A percentile compares a stretch with the other conserved stretches of the same genome.
Evolutionary conservation across 2,888 invertebrate genomes (phyloP).

Genomic region (Brenthis daphne): DNA sequence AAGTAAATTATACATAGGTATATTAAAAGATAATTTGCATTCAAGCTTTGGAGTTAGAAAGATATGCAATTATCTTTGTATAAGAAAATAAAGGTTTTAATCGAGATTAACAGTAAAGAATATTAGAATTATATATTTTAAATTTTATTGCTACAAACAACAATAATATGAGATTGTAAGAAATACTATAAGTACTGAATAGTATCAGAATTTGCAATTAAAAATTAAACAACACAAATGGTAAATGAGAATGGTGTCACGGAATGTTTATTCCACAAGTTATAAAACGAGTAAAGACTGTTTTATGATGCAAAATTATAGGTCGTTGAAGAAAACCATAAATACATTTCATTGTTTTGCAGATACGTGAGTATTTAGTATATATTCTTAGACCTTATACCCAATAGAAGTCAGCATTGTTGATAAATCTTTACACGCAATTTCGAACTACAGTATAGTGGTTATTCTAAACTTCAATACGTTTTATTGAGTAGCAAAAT

Average conservation of each 20-base stretch:
- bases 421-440: no score
- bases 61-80: no score
- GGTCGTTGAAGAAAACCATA: conserved; percentile 11
- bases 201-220: conserved; percentile 2
- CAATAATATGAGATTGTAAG: conserved; percentile 1
- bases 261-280: conserved; percentile 5
- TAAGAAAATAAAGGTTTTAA: not conserved
- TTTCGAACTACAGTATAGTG: no score
- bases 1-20: not conserved
- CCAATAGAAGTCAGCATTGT: no score
- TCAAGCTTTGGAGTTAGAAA: not conserved
- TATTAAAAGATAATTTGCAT: not conserved
- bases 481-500: not conserved
- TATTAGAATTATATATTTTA: not conserved
- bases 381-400: not conserved
- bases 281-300: conserved; percentile 14
- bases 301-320: conserved; percentile 9
- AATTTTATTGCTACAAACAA: not conserved
- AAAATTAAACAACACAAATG: conserved; percentile 15
- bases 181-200: not conserved
- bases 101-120: not conserved
- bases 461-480: no score
- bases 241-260: conserved; percentile 16
- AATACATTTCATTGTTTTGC: conserved; percentile 10
- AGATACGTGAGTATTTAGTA: not conserved